phyloP scores from a whole-genome alignment of 2,888 invertebrate genomes.

The Oscheius onirici region DNA sequence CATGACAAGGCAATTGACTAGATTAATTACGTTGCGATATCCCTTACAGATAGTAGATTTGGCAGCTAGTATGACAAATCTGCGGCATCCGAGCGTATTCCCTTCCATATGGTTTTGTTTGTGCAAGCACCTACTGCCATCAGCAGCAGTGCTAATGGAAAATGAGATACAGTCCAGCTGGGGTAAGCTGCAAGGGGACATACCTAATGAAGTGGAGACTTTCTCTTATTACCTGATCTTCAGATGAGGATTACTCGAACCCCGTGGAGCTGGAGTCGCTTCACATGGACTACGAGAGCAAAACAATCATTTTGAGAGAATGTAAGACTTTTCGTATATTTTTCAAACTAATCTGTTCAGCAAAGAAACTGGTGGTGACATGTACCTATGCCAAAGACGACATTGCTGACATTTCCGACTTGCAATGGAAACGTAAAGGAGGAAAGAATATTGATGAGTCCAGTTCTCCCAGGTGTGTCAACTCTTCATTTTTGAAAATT shows the following conservation, averaged over 20 bases:
- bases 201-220: constrained; percentile 13
- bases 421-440: constrained; percentile 58
- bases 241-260: constrained; percentile 31
- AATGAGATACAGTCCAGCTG: constrained; percentile 26
- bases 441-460: constrained; percentile 58
- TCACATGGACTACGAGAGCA: constrained; percentile 47
- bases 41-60: constrained; percentile 28
- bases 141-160: constrained; percentile 22
- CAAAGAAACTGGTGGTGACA: constrained; percentile 10
- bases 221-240: not conserved
- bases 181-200: not conserved
- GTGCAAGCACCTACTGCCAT: constrained; percentile 29
- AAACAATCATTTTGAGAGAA: constrained; percentile 45
- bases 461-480: constrained; percentile 49
- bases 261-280: constrained; percentile 43
- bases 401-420: constrained; percentile 44
- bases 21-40: constrained; percentile 27
- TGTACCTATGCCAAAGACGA: constrained; percentile 22
- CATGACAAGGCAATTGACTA: not conserved
- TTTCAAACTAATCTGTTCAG: not conserved
- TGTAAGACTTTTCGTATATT: constrained; percentile 5
- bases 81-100: constrained; percentile 27
- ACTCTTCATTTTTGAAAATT: not conserved
- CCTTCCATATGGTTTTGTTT: constrained; percentile 31
- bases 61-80: constrained; percentile 34